A percentile compares a stretch with the other conserved stretches of the same genome.
Conservation (phyloP, 2,888 invertebrate species). For the Acrobasis consociella region DNA sequence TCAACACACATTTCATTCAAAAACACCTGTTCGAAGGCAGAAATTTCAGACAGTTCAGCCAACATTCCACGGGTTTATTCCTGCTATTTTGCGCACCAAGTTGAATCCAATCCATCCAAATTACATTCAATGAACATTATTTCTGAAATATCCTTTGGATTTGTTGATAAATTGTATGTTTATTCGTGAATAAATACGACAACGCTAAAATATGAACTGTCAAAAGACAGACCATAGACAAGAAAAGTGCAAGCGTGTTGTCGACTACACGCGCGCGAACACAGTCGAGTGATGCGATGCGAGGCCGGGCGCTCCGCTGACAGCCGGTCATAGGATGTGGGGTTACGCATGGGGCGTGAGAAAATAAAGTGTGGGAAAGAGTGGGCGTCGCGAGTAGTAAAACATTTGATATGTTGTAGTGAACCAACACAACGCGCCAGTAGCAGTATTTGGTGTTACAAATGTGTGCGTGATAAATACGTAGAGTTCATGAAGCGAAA, state of each 20-base stretch:
- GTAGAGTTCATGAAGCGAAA: constrained; percentile 74
- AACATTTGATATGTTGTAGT: constrained; percentile 83
- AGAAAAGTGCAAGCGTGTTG: constrained; percentile 62
- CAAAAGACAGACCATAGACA: constrained; percentile 75
- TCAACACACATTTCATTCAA: constrained; percentile 85
- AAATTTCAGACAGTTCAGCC: constrained; percentile 87
- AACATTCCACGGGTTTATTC: constrained; percentile 52
- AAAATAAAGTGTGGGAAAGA: constrained; percentile 92
- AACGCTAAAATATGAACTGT: constrained; percentile 77
- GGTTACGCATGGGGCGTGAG: constrained; percentile 91
- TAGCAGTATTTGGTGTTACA: constrained; percentile 62
- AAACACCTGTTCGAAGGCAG: constrained; percentile 89
- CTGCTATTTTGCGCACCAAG: constrained; percentile 41
- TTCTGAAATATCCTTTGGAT: constrained; percentile 39
- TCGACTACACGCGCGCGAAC: constrained; percentile 63
- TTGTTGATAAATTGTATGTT: constrained; percentile 58
- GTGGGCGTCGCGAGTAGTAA: constrained; percentile 86
- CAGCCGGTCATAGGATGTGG: constrained; percentile 86
- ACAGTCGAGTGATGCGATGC: constrained; percentile 51
- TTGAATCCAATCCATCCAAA: constrained; percentile 29
- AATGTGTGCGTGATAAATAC: constrained; percentile 73
- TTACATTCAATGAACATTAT: constrained; percentile 35
- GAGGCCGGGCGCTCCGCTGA: constrained; percentile 53
- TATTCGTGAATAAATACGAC: constrained; percentile 67
- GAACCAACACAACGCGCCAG: constrained; percentile 66